Percentiles rank a stretch among this genome's conserved stretches.
Conservation (phyloP, 2,113 vertebrate genomes). For the Dryoscopus gambensis region DNA sequence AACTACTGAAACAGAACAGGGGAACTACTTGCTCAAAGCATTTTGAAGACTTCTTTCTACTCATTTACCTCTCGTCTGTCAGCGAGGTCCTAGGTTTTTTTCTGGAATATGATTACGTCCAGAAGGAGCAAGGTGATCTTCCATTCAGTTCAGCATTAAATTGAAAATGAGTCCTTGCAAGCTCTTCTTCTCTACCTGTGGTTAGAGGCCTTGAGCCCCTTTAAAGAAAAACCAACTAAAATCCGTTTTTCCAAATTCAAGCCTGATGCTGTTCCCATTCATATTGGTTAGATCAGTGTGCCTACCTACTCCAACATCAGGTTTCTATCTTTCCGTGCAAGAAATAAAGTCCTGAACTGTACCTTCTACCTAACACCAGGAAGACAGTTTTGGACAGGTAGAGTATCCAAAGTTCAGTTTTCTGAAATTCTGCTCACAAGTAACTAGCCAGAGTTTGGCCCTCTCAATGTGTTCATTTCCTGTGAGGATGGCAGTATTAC, state of each 20-base stretch:
- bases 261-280: not conserved
- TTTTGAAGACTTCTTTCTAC: not conserved
- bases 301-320: not conserved
- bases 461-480: not conserved
- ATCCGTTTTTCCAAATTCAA: not conserved
- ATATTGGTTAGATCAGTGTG: not conserved
- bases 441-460: not conserved
- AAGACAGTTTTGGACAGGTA: not conserved
- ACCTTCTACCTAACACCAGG: not conserved
- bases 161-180: not conserved
- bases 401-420: not conserved
- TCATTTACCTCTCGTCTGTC: not conserved
- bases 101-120: not conserved
- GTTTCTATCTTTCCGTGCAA: not conserved
- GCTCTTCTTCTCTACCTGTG: not conserved
- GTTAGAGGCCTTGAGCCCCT: not conserved
- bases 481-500: not conserved
- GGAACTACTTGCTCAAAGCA: not conserved
- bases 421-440: not conserved
- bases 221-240: not conserved
- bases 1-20: not conserved
- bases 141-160: not conserved
- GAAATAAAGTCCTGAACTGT: not conserved
- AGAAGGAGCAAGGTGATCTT: not conserved
- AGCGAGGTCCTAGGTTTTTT: not conserved